phyloP scores from a whole-genome alignment of 2,113 vertebrate genomes.

The Caretta caretta region DNA sequence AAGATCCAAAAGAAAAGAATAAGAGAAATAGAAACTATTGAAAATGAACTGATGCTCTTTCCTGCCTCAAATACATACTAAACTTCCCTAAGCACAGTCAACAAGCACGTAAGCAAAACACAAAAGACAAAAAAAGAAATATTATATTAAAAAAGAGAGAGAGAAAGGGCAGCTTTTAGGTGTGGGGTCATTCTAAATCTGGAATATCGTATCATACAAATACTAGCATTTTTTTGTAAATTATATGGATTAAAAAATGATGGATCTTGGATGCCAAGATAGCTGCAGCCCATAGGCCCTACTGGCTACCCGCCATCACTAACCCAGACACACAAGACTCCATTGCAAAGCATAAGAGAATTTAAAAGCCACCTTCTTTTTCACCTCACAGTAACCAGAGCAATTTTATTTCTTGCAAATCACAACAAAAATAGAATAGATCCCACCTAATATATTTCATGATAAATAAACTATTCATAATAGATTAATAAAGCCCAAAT shows the following conservation, averaged over 20 bases:
- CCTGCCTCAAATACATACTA: neutral
- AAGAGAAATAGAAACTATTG: neutral
- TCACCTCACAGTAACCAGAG: neutral
- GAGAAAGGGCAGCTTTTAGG: neutral
- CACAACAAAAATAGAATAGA: slow-evolving; percentile 36
- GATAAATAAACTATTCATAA: slow-evolving; percentile 42
- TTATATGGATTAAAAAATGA: neutral
- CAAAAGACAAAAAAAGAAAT: neutral
- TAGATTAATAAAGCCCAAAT: slow-evolving; percentile 52
- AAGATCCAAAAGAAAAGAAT: neutral
- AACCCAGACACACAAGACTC: neutral
- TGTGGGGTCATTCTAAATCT: neutral
- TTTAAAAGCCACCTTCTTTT: neutral
- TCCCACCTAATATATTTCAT: slow-evolving; percentile 40
- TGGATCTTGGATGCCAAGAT: neutral
- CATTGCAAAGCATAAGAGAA: neutral
- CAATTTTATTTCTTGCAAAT: slow-evolving; percentile 56
- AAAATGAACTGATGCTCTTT: fast-evolving
- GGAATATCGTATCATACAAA: neutral
- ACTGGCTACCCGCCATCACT: neutral
- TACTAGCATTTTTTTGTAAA: neutral
- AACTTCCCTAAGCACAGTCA: neutral
- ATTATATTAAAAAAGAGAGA: neutral
- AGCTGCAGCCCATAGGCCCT: neutral
- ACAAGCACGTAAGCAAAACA: neutral